phyloP scores from a whole-genome alignment of 2,888 invertebrate species.

The Limnephilus lunatus region DNA sequence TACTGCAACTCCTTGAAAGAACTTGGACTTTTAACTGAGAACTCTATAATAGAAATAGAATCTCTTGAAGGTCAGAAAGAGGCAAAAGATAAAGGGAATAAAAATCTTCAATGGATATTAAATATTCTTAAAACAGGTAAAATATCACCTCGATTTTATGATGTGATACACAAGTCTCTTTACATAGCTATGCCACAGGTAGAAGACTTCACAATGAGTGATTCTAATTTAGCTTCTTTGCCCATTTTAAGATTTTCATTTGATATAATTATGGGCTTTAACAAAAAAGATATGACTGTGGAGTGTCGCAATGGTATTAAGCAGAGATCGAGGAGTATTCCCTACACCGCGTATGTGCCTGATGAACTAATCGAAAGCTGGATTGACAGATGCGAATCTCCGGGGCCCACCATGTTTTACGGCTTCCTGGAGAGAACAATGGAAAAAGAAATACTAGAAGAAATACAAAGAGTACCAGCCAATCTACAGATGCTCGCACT shows the following conservation, averaged over 20 bases:
- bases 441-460: conserved; percentile 69
- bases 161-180: conserved; percentile 81
- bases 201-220: conserved; percentile 81
- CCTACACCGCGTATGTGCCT: conserved; percentile 67
- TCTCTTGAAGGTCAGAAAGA: conserved; percentile 58
- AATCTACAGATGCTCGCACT: conserved; percentile 80
- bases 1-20: conserved; percentile 79
- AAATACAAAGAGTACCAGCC: conserved; percentile 74
- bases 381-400: conserved; percentile 28
- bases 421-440: conserved; percentile 75
- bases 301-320: conserved; percentile 72
- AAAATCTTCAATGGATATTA: conserved; percentile 78
- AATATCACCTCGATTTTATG: conserved; percentile 83
- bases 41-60: conserved; percentile 49
- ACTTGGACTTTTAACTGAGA: conserved; percentile 71
- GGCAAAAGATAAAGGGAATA: background rate
- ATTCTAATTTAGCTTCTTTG: conserved; percentile 79
- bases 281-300: conserved; percentile 71
- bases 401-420: conserved; percentile 72
- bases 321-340: conserved; percentile 71
- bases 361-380: conserved; percentile 57
- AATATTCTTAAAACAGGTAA: conserved; percentile 79
- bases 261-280: conserved; percentile 74
- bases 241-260: conserved; percentile 81
- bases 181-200: conserved; percentile 84